Evolutionary conservation across 2,113 vertebrate genomes (phyloP).

Genomic region (Labeo catla): DNA sequence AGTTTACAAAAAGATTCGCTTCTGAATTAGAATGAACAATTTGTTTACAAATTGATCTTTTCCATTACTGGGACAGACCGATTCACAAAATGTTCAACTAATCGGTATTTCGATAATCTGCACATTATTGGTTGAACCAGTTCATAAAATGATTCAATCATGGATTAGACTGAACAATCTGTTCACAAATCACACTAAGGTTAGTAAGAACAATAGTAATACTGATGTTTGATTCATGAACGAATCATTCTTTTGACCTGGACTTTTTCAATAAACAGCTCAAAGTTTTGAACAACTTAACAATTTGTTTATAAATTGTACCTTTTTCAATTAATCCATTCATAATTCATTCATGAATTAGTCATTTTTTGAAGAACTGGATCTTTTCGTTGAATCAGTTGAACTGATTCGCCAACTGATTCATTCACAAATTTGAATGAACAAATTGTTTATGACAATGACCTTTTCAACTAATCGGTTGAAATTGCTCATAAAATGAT

Average conservation of each 20-base stretch:
- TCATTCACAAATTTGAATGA: neutral
- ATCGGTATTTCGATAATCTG: no score
- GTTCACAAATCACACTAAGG: neutral
- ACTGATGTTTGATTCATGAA: neutral
- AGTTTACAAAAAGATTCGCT: no score
- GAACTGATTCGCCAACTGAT: no score
- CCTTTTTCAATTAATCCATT: no score
- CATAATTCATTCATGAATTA: no score
- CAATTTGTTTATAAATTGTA: neutral
- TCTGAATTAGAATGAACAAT: neutral
- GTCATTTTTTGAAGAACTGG: neutral
- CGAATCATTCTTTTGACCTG: neutral
- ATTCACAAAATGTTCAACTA: no score
- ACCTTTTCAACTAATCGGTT: neutral
- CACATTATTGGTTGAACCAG: neutral
- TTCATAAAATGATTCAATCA: neutral
- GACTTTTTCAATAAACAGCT: neutral
- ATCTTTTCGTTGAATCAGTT: no score
- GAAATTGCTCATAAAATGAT: neutral
- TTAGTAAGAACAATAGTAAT: neutral
- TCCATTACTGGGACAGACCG: no score
- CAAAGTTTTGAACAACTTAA: no score
- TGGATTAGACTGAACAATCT: neutral
- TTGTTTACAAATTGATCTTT: neutral
- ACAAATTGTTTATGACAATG: neutral